Conservation (phyloP, 35 echinoderm and acorn worm species). For the Lytechinus pictus region DNA sequence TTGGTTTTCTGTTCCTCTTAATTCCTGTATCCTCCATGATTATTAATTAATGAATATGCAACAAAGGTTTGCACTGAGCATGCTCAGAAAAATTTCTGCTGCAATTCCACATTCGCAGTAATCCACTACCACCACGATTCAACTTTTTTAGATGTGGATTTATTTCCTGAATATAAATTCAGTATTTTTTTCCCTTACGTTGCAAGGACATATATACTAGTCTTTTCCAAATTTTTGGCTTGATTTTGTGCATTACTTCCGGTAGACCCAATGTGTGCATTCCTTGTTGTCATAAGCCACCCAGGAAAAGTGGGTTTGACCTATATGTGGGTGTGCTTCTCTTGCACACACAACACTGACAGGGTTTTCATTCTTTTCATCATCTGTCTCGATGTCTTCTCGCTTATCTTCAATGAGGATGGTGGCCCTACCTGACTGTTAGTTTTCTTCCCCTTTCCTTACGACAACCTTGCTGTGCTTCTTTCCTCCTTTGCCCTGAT, state of each 20-base stretch:
- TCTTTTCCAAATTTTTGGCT: background rate
- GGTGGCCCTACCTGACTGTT: background rate
- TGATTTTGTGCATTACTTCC: slow-evolving; percentile 9
- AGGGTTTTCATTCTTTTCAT: slow-evolving; percentile 1
- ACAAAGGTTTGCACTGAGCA: no score
- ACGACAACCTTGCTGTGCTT: background rate
- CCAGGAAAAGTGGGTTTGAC: background rate
- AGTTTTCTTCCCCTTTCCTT: background rate
- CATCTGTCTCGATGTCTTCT: background rate
- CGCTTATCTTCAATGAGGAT: background rate
- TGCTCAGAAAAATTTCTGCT: no score
- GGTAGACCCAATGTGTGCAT: background rate
- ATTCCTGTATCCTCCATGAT: no score
- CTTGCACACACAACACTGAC: background rate
- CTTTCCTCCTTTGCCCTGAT: background rate
- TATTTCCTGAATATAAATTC: no score
- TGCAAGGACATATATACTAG: no score
- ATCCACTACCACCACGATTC: no score
- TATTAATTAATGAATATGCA: no score
- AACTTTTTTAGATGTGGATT: no score
- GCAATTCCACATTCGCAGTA: no score
- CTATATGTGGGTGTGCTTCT: background rate
- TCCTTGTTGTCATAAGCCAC: background rate
- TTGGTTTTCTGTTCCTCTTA: no score
- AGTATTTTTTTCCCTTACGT: no score